Evolutionary conservation across 1,140 invertebrate genomes (phyloP).

Genomic region (Drosophila bipectinata): DNA sequence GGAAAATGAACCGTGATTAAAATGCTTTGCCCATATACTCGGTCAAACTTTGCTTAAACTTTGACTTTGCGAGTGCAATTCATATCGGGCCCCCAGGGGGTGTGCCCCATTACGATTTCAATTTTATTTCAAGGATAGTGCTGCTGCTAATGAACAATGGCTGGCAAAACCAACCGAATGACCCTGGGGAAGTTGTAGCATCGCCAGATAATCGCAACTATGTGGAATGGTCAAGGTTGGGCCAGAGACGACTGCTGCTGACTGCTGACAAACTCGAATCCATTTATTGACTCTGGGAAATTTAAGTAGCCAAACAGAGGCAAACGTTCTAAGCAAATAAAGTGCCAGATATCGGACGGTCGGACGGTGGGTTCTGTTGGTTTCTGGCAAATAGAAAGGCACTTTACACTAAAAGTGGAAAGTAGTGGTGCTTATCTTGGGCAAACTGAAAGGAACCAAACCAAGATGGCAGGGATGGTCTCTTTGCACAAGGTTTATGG

Average conservation of each 20-base stretch:
- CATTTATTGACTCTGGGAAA: constrained; percentile 65
- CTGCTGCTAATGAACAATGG: constrained; percentile 38
- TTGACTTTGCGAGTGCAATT: constrained; percentile 45
- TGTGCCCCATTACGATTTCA: constrained; percentile 68
- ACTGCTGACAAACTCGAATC: constrained; percentile 19
- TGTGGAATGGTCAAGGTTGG: constrained; percentile 68
- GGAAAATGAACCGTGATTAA: constrained; percentile 68
- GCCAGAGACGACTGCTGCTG: constrained; percentile 11
- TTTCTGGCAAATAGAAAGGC: constrained; percentile 56
- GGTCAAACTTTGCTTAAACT: constrained; percentile 62
- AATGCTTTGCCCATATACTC: constrained; percentile 63
- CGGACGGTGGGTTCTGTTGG: constrained; percentile 13
- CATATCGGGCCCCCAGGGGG: constrained; percentile 50
- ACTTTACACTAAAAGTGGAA: constrained; percentile 47
- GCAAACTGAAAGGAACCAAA: constrained; percentile 28
- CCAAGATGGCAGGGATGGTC: constrained; percentile 8
- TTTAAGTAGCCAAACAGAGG: constrained; percentile 71
- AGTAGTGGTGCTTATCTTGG: constrained; percentile 45
- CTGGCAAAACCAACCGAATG: constrained; percentile 44
- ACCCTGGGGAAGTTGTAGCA: constrained; percentile 56
- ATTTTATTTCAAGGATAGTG: constrained; percentile 63
- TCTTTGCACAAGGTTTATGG: constrained; percentile 5
- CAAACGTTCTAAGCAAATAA: constrained; percentile 51
- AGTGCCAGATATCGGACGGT: constrained; percentile 20
- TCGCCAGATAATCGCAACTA: constrained; percentile 67